These are phyloP conservation scores for Parnassius orleans DNA, from an alignment of 2,888 invertebrate species.

Conservation along the genomic window DNA sequence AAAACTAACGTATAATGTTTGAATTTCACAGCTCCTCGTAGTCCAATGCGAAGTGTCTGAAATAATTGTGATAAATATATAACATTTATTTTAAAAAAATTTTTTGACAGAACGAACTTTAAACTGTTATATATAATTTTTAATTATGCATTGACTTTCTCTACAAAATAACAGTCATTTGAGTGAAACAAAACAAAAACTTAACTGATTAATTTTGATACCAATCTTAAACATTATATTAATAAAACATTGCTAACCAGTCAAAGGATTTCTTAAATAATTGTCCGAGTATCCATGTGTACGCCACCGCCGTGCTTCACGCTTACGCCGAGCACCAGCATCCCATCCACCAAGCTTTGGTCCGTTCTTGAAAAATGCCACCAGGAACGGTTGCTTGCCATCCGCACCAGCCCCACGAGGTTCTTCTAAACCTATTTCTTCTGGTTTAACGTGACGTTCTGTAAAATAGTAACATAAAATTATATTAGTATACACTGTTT, in stretches of 20 bases:
- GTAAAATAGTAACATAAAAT: constrained; percentile 14
- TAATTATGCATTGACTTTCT: too few species aligned
- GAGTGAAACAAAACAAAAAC: too few species aligned
- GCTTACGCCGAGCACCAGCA: constrained; percentile 80
- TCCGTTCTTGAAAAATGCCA: constrained; percentile 90
- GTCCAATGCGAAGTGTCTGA: constrained; percentile 77
- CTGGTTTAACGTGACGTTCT: constrained; percentile 91
- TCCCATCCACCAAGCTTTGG: constrained; percentile 75
- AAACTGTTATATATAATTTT: too few species aligned
- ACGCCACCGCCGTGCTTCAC: constrained; percentile 79
- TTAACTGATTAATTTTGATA: too few species aligned
- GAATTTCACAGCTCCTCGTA: constrained; percentile 90
- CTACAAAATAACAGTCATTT: too few species aligned
- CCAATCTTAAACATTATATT: neutral
- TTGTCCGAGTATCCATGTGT: constrained; percentile 75
- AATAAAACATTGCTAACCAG: constrained; percentile 54
- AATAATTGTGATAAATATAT: constrained; percentile 30
- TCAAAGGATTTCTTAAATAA: constrained; percentile 79
- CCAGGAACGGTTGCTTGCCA: constrained; percentile 95
- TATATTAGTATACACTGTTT: too few species aligned
- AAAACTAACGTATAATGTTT: constrained; percentile 95
- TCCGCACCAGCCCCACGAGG: constrained; percentile 82
- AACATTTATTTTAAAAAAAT: too few species aligned
- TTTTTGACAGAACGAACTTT: too few species aligned
- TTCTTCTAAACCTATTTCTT: constrained; percentile 91